These are phyloP conservation scores for Scophthalmus maximus DNA, from an alignment of 2,113 vertebrate genomes.

Conservation along the genomic window DNA sequence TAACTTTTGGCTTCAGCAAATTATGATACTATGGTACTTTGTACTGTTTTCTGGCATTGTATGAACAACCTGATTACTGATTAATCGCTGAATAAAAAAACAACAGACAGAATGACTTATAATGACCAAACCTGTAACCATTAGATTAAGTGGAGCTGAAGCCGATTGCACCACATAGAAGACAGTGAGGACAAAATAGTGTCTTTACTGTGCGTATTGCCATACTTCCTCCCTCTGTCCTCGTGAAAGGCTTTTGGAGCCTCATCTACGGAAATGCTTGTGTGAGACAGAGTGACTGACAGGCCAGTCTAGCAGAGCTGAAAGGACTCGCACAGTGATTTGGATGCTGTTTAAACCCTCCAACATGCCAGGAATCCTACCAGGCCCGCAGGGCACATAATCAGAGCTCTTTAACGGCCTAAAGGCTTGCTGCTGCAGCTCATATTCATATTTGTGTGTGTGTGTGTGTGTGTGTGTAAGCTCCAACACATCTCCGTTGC, in stretches of 20 bases:
- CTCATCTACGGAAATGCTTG: conserved; percentile 21
- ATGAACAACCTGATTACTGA: neutral
- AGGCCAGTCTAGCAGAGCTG: conserved; percentile 51
- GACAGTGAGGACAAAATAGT: neutral
- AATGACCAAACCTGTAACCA: no score
- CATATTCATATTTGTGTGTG: neutral
- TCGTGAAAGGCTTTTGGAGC: conserved; percentile 27
- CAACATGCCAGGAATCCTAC: conserved; percentile 71
- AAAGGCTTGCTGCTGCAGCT: conserved; percentile 9
- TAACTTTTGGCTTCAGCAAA: neutral
- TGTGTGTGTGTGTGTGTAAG: no score
- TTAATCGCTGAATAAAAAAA: neutral
- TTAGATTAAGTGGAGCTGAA: no score
- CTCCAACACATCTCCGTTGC: no score
- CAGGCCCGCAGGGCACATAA: conserved; percentile 57
- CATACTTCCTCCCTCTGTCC: conserved; percentile 12
- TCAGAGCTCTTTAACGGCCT: conserved; percentile 60
- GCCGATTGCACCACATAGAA: neutral
- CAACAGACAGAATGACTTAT: no score
- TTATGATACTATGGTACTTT: no score
- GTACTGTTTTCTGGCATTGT: neutral
- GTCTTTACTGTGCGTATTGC: neutral
- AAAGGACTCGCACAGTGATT: conserved; percentile 44
- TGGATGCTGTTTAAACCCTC: conserved; percentile 71
- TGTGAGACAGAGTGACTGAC: conserved; percentile 47